Conservation (phyloP, 2,888 invertebrate species). For the Linhomoeus sp. region DNA sequence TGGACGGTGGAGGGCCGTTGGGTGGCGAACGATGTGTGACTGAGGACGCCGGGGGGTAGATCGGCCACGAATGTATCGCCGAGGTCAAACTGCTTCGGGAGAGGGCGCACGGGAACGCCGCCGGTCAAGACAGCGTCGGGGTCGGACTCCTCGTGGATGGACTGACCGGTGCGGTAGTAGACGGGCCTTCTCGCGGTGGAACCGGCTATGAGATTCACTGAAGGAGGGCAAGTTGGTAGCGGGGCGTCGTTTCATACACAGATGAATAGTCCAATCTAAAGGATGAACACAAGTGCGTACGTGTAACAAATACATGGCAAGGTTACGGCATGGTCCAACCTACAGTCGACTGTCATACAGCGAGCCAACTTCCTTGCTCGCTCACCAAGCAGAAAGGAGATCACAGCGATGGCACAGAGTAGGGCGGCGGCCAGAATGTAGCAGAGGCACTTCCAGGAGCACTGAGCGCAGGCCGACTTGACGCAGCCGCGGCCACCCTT, state of each 20-base stretch:
- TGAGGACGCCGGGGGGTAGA: slow-evolving; percentile 3
- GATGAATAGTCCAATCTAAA: too few species aligned
- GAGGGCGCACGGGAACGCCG: slow-evolving; percentile 1
- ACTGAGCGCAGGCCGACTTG: too few species aligned
- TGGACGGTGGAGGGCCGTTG: slow-evolving; percentile 3
- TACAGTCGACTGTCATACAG: too few species aligned
- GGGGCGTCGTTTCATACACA: too few species aligned
- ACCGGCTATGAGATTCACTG: too few species aligned
- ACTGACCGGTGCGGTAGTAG: too few species aligned
- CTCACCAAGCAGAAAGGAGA: slow-evolving; percentile 4
- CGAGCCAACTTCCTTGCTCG: not conserved
- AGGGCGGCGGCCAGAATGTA: not conserved
- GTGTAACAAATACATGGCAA: too few species aligned
- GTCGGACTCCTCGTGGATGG: not conserved
- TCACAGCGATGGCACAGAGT: slow-evolving; percentile 2
- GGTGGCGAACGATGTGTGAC: slow-evolving; percentile 2
- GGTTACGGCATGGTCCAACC: too few species aligned
- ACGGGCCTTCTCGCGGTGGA: too few species aligned
- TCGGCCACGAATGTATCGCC: slow-evolving; percentile 7
- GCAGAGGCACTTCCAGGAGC: slow-evolving; percentile 4
- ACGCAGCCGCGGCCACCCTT: too few species aligned
- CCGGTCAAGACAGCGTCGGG: not conserved
- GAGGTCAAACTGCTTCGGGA: slow-evolving; percentile 5
- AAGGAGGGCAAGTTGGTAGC: too few species aligned
- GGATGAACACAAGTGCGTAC: too few species aligned